Conservation (phyloP, 2,888 invertebrate genomes). For the Tricholauxania praeusta region DNA sequence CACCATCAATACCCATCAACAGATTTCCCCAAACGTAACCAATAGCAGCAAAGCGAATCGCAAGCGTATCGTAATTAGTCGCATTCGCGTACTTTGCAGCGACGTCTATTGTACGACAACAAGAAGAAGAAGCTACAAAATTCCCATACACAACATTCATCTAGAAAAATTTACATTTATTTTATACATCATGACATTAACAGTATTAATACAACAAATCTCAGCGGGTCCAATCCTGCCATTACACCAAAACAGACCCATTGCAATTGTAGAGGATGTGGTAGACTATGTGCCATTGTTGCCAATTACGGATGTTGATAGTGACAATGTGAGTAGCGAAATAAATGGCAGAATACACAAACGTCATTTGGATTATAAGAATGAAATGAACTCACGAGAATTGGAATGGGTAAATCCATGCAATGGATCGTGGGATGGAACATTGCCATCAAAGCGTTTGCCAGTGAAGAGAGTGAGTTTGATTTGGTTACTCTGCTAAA, state of each 20-base stretch:
- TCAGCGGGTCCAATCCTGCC: conserved; percentile 25
- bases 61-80: no score
- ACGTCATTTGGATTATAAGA: conserved; percentile 44
- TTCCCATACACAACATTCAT: conserved; percentile 43
- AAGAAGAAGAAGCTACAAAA: conserved; percentile 43
- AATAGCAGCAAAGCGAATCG: neutral
- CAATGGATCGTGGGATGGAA: conserved; percentile 49
- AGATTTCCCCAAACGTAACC: conserved; percentile 42
- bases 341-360: conserved; percentile 43
- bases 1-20: conserved; percentile 13
- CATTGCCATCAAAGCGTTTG: conserved; percentile 27
- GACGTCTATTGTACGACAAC: conserved; percentile 36
- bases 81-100: no score
- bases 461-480: conserved; percentile 46
- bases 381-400: conserved; percentile 43
- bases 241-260: conserved; percentile 13
- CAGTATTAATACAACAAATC: conserved; percentile 33
- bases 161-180: conserved; percentile 38
- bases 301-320: neutral
- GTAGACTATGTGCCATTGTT: neutral
- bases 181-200: conserved; percentile 32
- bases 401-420: conserved; percentile 58
- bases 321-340: neutral
- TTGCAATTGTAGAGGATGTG: conserved; percentile 6
- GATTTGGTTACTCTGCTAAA: neutral